Base-by-base conservation (phyloP, 2,888 invertebrate genomes). In the Melinaea marsaeus region DNA sequence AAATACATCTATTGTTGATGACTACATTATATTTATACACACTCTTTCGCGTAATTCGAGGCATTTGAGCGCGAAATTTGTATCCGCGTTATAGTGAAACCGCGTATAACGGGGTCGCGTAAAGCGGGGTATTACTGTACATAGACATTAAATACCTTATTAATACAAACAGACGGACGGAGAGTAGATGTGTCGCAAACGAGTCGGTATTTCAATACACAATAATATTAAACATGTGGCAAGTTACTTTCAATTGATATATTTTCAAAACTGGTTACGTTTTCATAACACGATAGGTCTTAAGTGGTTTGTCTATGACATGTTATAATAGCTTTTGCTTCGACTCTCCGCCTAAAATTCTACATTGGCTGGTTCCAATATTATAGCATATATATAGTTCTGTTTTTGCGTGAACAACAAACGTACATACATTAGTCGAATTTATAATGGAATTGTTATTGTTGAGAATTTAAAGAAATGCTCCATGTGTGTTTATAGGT, bases 191-290 rank as follows among this genome's bases (percentile, higher is more conserved):
- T 86, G 84, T 85, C 77, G 86, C 82, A 88, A 86, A 77, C 69
- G 47, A 68, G 51, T 48, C 58, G 61, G 62, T 70, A 74, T 75
- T 74, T 69, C 70, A 77, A 77, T 75, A 77, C 81, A 88, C 84
- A 87, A 88, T 89, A 86, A 86, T 81, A 86, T 86, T 84, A 85
- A 83, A 85, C 84, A 85, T 81, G 76, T 78, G 66, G 73, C 76
- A 79, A 82, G 78, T 81, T 51, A 82, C 84, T 87, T 88, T 84
- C 87, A 86, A 88, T 86, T 88, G 86, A 88, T 90, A 86, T 87
- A 90, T 89, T 87, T 88, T 84, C 80, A 79, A 84, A 88, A 88
- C 86, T 86, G 83, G 88, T 88, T 75, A 72, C 76, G 84, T 88
- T 88, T 89, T 89, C 87, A 87, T 86, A 87, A 89, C 84, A 86